Conservation (phyloP, 2,113 vertebrate species). For the Accipiter virgatus region DNA sequence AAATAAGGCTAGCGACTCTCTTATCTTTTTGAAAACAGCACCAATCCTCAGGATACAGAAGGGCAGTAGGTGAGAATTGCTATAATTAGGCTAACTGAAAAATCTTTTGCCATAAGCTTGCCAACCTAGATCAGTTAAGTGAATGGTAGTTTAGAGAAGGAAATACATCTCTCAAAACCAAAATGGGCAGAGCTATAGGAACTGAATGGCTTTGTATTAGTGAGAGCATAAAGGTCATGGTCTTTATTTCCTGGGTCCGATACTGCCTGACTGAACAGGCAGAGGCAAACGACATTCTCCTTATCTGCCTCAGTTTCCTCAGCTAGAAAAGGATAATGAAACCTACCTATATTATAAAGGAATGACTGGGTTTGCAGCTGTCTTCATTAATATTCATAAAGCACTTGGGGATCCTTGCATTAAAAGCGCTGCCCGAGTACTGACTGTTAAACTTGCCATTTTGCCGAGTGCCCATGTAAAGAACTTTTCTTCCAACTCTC, state of each 20-base stretch:
- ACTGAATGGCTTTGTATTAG: not conserved
- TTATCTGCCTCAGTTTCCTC: constrained; percentile 5
- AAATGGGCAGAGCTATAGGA: not conserved
- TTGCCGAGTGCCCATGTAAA: not conserved
- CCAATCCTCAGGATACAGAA: not conserved
- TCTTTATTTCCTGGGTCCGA: not conserved
- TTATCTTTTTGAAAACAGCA: not conserved
- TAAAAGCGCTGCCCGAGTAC: not conserved
- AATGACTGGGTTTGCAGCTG: not conserved
- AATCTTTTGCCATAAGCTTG: not conserved
- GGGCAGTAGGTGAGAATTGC: not conserved
- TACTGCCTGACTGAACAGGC: not conserved
- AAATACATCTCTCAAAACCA: not conserved
- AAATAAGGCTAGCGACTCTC: not conserved
- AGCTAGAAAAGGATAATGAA: not conserved
- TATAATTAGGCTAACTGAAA: not conserved
- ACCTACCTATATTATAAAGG: not conserved
- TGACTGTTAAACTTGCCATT: constrained; percentile 23
- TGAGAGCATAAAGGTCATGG: not conserved
- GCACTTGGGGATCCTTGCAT: not conserved
- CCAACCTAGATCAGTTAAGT: not conserved
- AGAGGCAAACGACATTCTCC: not conserved
- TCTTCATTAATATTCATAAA: constrained; percentile 41
- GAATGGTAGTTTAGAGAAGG: not conserved
- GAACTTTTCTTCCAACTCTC: not conserved